Percentiles rank a stretch among this genome's conserved stretches.
phyloP scores from a whole-genome alignment of 2,888 invertebrate genomes.

The Apodemia mormo region DNA sequence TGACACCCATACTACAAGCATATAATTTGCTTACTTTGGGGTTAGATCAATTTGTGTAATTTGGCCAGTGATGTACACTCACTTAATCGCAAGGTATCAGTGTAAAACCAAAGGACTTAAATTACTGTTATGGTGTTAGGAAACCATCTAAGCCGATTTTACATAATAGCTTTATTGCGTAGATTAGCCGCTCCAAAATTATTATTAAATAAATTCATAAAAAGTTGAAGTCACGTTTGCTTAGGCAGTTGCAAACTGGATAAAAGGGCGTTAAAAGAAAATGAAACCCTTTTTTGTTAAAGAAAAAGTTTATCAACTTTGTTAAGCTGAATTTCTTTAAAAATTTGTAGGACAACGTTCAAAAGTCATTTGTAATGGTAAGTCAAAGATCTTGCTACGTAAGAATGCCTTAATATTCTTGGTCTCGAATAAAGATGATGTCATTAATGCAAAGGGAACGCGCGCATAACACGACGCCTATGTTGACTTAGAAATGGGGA shows the following conservation, averaged over 20 bases:
- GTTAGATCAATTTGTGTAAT: no score
- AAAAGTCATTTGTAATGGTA: conserved; percentile 36
- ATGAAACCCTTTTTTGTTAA: conserved; percentile 36
- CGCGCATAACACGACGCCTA: conserved; percentile 46
- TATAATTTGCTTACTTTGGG: no score
- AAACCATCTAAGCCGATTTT: neutral
- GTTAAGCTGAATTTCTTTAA: conserved; percentile 28
- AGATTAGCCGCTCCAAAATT: neutral
- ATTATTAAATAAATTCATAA: neutral
- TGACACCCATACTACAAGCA: no score
- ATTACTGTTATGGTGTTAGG: neutral
- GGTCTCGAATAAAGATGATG: conserved; percentile 48
- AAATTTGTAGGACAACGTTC: conserved; percentile 31
- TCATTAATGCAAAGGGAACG: conserved; percentile 21
- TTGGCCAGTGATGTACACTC: no score
- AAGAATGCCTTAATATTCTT: conserved; percentile 46
- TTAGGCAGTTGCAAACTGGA: conserved; percentile 8
- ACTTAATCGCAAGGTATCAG: no score
- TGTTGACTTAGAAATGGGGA: conserved; percentile 54
- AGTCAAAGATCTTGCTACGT: conserved; percentile 25
- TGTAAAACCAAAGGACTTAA: neutral
- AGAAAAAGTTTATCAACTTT: conserved; percentile 28
- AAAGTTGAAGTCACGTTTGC: conserved; percentile 4
- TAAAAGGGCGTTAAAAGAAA: conserved; percentile 41
- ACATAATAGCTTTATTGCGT: neutral